Conservation (phyloP, 2,888 invertebrate species). For the Drosophila flavopinicola region DNA sequence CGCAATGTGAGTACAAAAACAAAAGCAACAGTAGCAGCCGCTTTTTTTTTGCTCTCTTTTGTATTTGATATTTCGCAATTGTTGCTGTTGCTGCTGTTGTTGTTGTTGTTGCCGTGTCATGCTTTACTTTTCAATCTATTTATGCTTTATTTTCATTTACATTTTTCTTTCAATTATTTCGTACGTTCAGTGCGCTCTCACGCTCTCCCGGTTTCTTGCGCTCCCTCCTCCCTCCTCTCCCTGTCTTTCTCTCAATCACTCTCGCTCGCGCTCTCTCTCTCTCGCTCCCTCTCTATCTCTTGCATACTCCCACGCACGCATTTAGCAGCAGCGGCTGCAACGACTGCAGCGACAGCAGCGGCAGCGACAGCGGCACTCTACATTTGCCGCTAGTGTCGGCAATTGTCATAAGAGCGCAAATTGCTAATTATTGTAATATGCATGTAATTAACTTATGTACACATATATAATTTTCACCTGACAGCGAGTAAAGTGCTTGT, state of each 20-base stretch:
- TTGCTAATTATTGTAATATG: no score
- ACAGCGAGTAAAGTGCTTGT: neutral
- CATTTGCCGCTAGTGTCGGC: constrained; percentile 21
- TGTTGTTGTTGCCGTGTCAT: constrained; percentile 34
- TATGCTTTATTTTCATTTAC: constrained; percentile 66
- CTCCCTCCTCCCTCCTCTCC: no score
- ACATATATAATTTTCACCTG: constrained; percentile 27
- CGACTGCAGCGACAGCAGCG: no score
- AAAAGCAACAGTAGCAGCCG: constrained; percentile 30
- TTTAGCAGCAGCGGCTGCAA: no score
- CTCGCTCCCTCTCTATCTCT: neutral
- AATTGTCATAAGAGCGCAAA: constrained; percentile 39
- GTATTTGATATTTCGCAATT: constrained; percentile 45
- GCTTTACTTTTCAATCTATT: constrained; percentile 64
- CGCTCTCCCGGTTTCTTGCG: no score
- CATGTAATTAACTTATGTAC: constrained; percentile 35
- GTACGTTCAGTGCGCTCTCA: constrained; percentile 27
- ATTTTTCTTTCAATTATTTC: constrained; percentile 51
- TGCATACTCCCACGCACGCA: constrained; percentile 30
- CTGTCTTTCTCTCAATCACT: no score
- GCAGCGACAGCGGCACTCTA: constrained; percentile 4
- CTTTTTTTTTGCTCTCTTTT: constrained; percentile 30
- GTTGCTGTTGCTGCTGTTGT: constrained; percentile 25
- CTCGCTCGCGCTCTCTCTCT: constrained; percentile 4
- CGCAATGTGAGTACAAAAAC: constrained; percentile 65